Conservation (phyloP, 2,888 invertebrate species). For the Pseudococcus longispinus region DNA sequence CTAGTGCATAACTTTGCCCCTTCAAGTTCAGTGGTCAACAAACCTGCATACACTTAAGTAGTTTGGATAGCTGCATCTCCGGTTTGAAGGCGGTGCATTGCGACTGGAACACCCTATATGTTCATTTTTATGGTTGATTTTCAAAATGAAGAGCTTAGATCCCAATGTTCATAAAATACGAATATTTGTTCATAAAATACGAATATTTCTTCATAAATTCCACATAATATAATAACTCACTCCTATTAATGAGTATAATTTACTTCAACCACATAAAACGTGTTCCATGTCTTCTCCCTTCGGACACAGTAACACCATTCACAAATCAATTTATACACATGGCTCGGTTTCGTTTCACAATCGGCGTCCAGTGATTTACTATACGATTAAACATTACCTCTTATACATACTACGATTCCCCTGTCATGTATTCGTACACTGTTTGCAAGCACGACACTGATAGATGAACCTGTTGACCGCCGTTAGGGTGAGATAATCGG, state of each 20-base stretch:
- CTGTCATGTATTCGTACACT: constrained; percentile 13
- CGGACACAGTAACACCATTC: background rate
- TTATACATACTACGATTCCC: constrained; percentile 11
- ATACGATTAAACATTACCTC: constrained; percentile 15
- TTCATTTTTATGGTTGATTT: no score
- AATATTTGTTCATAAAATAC: no score
- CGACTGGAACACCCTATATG: no score
- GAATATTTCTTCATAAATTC: no score
- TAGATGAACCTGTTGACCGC: constrained; percentile 44
- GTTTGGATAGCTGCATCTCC: no score
- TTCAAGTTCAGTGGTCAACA: no score
- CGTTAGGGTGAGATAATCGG: constrained; percentile 13
- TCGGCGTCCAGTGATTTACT: constrained; percentile 15
- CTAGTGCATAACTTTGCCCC: no score
- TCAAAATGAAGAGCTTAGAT: no score
- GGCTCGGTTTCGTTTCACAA: background rate
- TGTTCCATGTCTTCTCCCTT: background rate
- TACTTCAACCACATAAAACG: background rate
- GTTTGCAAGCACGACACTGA: constrained; percentile 33
- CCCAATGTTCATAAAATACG: no score
- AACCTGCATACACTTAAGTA: no score
- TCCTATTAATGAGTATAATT: constrained; percentile 4
- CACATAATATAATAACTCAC: background rate
- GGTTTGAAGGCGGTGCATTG: no score
- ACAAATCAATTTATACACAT: constrained; percentile 30